Base-by-base conservation (phyloP, 2,888 invertebrate genomes). In the Rhagophthalmus giganteus region DNA sequence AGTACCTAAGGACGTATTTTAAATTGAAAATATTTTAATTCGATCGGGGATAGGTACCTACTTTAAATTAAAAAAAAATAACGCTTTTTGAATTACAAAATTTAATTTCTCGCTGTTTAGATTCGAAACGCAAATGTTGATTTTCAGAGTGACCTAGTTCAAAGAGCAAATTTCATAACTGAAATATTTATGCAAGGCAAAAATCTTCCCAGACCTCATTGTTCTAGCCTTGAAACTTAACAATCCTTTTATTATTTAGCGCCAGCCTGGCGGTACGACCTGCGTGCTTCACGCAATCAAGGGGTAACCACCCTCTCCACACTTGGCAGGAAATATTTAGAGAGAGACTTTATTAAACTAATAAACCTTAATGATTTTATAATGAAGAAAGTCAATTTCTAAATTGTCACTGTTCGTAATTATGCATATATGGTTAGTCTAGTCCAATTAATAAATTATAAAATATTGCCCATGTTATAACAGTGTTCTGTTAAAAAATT, bases 201-300 rank as follows among this genome's bases (percentile, higher is more conserved):
- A 44, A 44, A 34, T 28, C 28, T 24, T 42, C 15, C 12, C 44
- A 44, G 32, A n/a, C 20, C 26, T 25, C 28, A 20, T 25, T 37
- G 32, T 30, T 10, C 2, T 24, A 28, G 1, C 28, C 28, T 45
- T 46, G 35, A 38, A 46, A 46, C 12, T 38, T 35, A 37, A 37
- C 27, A 35, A 45, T 24, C 31, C 27, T 30, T 42, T 37, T 30
- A 37, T 37, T 35, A 45, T 45, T 45, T 35, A 45, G 16, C n/a
- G 16, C 7, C 13, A 13, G 20, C 35, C 46, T 46, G 10, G 31
- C 15, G 15, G 14, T 31, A 31, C 35, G 20, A 30, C 24, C 35
- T 47, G 52, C 52, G 52, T 52, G 52, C 26, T 28, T 28, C 52
- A 47, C 46, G 52, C 52, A 38, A 52, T 33, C 26, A 44, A 25